Conservation (phyloP, 2,797 vertebrate species). For the Myotis pilosus region DNA sequence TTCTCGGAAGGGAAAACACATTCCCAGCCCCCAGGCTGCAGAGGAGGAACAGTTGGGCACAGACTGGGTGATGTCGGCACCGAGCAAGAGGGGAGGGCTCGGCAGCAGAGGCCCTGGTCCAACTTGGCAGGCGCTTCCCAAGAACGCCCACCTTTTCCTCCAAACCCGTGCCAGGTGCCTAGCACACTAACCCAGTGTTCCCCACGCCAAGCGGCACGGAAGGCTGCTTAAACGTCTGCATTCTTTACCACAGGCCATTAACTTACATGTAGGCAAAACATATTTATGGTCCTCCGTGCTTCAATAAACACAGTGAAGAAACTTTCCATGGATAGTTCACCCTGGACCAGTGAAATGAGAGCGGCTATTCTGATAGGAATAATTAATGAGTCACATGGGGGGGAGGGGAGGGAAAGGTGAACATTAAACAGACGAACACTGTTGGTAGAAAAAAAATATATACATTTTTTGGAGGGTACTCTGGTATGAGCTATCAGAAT, state of each 20-base stretch:
- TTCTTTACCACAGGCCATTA: conserved; percentile 76
- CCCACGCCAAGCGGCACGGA: conserved; percentile 41
- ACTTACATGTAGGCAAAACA: conserved; percentile 71
- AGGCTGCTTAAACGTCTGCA: conserved; percentile 62
- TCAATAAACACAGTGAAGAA: conserved; percentile 71
- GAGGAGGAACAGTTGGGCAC: neutral
- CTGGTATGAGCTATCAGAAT: conserved; percentile 21
- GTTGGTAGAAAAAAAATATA: conserved; percentile 49
- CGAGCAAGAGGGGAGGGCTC: neutral
- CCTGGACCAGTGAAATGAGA: conserved; percentile 6
- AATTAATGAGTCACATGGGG: conserved; percentile 38
- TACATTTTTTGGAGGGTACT: neutral
- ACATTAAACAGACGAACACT: conserved; percentile 61
- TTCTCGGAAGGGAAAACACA: neutral
- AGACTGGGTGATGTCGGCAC: neutral
- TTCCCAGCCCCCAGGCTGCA: neutral
- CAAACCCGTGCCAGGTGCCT: conserved; percentile 49
- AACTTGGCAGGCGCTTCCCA: neutral
- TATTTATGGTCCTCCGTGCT: conserved; percentile 66
- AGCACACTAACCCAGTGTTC: conserved; percentile 69
- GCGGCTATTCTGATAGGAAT: conserved; percentile 47
- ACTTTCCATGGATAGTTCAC: conserved; percentile 49
- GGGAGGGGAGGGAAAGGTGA: neutral
- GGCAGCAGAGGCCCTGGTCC: neutral
- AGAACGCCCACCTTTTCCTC: conserved; percentile 41